Conservation (phyloP, 2,888 invertebrate species). For the Caradrina kadenii region DNA sequence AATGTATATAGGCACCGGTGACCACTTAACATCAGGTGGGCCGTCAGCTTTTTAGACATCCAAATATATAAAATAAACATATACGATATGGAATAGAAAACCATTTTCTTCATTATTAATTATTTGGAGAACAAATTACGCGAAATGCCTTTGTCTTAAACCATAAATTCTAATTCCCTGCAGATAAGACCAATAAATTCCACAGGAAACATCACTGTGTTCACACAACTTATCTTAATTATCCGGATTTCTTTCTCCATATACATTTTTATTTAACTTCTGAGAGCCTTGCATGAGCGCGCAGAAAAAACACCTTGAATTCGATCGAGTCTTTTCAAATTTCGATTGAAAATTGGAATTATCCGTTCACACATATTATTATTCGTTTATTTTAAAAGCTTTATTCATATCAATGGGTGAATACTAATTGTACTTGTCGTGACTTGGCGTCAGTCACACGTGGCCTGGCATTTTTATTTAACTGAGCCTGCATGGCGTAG, state of each 20-base stretch:
- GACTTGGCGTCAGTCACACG: no score
- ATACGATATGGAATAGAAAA: not conserved
- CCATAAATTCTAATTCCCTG: slow-evolving; percentile 50
- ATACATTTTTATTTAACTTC: slow-evolving; percentile 49
- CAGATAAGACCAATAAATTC: slow-evolving; percentile 59
- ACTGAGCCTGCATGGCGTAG: no score
- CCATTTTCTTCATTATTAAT: not conserved
- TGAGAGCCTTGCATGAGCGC: not conserved
- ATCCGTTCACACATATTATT: no score
- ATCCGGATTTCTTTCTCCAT: slow-evolving; percentile 34
- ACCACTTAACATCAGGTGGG: no score
- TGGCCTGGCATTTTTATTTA: no score
- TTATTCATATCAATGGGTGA: no score
- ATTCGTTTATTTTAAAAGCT: no score
- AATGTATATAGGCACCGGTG: no score
- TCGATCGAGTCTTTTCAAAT: not conserved
- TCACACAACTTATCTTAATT: slow-evolving; percentile 63
- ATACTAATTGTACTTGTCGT: no score
- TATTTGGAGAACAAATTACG: not conserved
- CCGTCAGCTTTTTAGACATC: no score
- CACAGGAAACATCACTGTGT: slow-evolving; percentile 43
- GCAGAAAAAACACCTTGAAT: not conserved
- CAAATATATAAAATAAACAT: no score
- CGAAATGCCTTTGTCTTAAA: slow-evolving; percentile 12
- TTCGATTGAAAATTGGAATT: no score